A percentile compares a stretch with the other conserved stretches of the same genome.
These are phyloP conservation scores for Batillaria attramentaria DNA, from an alignment of 1,140 invertebrate species.

Conservation along the genomic window DNA sequence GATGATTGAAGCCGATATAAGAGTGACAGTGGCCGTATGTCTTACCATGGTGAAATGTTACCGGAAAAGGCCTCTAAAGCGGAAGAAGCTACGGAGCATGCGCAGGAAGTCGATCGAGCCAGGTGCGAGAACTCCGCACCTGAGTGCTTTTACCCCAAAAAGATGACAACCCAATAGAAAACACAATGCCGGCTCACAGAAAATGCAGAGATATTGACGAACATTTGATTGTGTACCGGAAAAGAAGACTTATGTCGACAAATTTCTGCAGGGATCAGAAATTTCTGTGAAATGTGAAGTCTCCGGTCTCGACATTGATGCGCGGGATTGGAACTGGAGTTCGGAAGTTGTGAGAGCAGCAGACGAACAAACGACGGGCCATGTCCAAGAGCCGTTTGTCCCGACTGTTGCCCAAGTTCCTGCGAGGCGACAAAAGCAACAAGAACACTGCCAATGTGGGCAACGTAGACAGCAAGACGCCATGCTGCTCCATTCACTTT, in stretches of 20 bases:
- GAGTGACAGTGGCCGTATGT: background rate
- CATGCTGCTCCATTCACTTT: constrained; percentile 50
- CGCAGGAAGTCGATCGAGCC: constrained; percentile 25
- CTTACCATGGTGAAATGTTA: constrained; percentile 18
- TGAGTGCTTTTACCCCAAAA: constrained; percentile 28
- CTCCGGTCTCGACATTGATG: background rate
- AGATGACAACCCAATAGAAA: constrained; percentile 9
- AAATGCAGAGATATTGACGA: constrained; percentile 6
- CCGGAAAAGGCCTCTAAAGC: background rate
- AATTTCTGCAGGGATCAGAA: background rate
- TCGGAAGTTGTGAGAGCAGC: background rate
- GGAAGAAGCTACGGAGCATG: background rate
- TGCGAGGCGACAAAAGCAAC: constrained; percentile 51
- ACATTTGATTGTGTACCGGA: constrained; percentile 3
- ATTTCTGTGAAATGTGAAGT: constrained; percentile 1
- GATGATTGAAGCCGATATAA: background rate
- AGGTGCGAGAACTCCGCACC: constrained; percentile 28
- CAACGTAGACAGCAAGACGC: constrained; percentile 37
- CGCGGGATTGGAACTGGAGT: background rate
- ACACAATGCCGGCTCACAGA: constrained; percentile 17
- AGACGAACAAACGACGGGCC: constrained; percentile 6
- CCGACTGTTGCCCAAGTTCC: constrained; percentile 55
- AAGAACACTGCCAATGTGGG: constrained; percentile 34
- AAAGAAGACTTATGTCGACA: constrained; percentile 10
- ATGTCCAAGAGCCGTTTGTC: constrained; percentile 45